Evolutionary conservation across 2,113 vertebrate species (phyloP).

Genomic region (Saccopteryx bilineata): DNA sequence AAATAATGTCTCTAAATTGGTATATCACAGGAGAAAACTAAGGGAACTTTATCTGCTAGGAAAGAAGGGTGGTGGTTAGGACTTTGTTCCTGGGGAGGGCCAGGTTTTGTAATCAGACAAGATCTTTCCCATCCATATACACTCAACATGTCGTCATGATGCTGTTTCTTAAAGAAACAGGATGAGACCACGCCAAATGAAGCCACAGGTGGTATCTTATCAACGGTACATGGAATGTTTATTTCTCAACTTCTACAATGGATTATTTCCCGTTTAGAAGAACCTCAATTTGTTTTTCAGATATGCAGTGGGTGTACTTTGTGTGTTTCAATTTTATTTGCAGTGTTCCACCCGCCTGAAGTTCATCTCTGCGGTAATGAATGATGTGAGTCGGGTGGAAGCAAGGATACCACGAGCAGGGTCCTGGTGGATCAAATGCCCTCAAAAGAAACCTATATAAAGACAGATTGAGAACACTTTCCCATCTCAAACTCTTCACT

Average conservation of each 20-base stretch:
- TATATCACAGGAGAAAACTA: not conserved
- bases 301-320: not conserved
- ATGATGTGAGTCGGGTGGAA: not conserved
- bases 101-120: not conserved
- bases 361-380: not conserved
- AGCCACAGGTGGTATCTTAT: not conserved
- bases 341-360: not conserved
- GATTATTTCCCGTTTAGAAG: not conserved
- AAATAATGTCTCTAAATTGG: not conserved
- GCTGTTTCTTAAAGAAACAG: not conserved
- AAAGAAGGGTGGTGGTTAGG: not conserved
- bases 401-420: not conserved
- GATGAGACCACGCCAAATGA: not conserved
- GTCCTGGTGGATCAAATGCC: not conserved
- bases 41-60: constrained; percentile 1
- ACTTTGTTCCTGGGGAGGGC: not conserved
- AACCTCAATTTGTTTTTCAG: not conserved
- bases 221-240: not conserved
- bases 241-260: not conserved
- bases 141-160: not conserved
- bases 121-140: not conserved
- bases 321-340: not conserved
- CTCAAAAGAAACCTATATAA: too few species aligned
- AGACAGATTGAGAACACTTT: not conserved
- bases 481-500: not conserved